Percentiles rank a stretch among this genome's conserved stretches.
phyloP scores from a whole-genome alignment of 2,113 vertebrate species.

The Pteronura brasiliensis region DNA sequence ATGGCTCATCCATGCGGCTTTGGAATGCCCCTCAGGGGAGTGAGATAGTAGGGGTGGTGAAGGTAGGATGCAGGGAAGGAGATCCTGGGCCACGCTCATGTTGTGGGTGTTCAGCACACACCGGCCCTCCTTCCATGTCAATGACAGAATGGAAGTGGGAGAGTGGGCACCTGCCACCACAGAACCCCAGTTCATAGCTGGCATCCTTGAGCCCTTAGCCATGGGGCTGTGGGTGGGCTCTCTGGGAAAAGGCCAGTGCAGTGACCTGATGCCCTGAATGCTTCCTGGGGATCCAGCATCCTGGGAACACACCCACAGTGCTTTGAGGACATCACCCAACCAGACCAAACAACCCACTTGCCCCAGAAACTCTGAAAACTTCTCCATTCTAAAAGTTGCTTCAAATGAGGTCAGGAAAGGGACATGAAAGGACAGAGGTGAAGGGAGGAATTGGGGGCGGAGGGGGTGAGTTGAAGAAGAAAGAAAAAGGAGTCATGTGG shows the following conservation, averaged over 20 bases:
- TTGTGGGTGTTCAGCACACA: background rate
- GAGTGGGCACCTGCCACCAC: background rate
- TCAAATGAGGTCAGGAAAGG: background rate
- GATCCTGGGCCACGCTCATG: background rate
- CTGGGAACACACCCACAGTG: background rate
- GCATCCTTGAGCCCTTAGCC: background rate
- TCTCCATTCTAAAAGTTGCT: background rate
- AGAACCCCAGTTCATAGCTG: background rate
- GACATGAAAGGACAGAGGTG: background rate
- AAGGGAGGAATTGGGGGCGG: background rate
- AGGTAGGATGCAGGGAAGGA: background rate
- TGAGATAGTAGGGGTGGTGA: background rate
- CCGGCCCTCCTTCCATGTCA: background rate
- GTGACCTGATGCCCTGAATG: background rate
- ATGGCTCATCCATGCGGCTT: background rate
- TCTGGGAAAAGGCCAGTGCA: background rate
- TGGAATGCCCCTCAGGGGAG: background rate
- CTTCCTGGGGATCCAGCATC: background rate
- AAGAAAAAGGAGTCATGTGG: background rate
- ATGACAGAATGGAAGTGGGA: fast-evolving
- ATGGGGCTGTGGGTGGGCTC: background rate
- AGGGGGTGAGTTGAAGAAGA: background rate
- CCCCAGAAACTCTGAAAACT: background rate
- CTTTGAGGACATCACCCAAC: background rate
- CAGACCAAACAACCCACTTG: background rate